A percentile compares a stretch with the other conserved stretches of the same genome.
phyloP scores from a whole-genome alignment of 1,140 invertebrate species.

The Phortica variegata region DNA sequence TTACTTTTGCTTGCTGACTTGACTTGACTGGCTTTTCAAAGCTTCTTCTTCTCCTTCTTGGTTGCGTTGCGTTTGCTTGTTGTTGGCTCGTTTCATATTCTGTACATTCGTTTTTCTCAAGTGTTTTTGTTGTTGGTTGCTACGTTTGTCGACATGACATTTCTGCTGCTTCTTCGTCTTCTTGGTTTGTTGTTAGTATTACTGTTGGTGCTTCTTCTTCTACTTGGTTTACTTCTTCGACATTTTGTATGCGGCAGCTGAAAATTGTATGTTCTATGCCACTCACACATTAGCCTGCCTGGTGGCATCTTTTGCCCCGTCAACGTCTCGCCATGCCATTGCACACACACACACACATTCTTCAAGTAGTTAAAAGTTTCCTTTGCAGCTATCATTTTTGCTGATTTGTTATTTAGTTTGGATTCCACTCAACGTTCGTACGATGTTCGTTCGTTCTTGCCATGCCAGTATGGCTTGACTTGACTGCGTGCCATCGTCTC shows the following conservation, averaged over 20 bases:
- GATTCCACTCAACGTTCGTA: too few species aligned
- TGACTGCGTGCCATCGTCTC: too few species aligned
- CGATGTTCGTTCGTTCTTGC: too few species aligned
- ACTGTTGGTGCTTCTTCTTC: too few species aligned
- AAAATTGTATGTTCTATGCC: constrained; percentile 16
- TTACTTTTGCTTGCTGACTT: too few species aligned
- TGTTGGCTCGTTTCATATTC: too few species aligned
- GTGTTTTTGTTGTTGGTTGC: not conserved
- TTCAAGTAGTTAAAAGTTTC: not conserved
- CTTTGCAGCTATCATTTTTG: constrained; percentile 1
- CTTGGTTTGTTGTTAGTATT: too few species aligned
- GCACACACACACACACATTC: not conserved
- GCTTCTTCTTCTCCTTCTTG: too few species aligned
- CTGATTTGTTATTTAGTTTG: constrained; percentile 3
- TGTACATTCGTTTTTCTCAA: not conserved
- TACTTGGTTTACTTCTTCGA: not conserved
- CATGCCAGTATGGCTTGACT: too few species aligned
- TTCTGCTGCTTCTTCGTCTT: not conserved
- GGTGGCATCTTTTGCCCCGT: constrained; percentile 16
- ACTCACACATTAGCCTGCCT: constrained; percentile 29
- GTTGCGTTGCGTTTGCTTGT: too few species aligned
- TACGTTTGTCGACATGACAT: not conserved
- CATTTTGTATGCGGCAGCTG: not conserved
- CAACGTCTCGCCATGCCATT: not conserved
- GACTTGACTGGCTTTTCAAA: too few species aligned